A percentile compares a stretch with the other conserved stretches of the same genome.
These are phyloP conservation scores for Drosophila simulans DNA, from an alignment of 1,140 invertebrate species.

Conservation along the genomic window DNA sequence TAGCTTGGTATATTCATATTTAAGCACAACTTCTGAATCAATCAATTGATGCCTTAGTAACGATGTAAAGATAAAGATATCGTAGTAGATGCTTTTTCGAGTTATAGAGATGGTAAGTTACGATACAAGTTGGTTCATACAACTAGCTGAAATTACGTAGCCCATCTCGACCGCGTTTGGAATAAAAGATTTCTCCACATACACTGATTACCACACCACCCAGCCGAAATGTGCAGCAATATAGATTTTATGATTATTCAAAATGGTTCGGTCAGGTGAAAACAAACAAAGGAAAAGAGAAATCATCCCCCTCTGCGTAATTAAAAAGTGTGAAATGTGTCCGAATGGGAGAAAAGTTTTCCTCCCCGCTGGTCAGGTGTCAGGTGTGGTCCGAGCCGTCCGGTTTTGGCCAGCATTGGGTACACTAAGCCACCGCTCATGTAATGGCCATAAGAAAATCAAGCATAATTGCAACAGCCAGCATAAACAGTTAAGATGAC, in stretches of 20 bases:
- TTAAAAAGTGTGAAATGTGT: conserved; percentile 53
- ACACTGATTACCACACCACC: conserved; percentile 30
- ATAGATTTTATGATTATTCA: conserved; percentile 56
- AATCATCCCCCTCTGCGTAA: conserved; percentile 36
- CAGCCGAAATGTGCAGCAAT: conserved; percentile 21
- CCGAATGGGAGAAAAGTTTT: conserved; percentile 17
- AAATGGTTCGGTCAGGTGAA: conserved; percentile 30
- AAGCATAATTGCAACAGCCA: conserved; percentile 45
- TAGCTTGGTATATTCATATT: too few species aligned
- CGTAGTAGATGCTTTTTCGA: too few species aligned
- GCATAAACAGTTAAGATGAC: conserved; percentile 38
- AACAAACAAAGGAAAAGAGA: conserved; percentile 39
- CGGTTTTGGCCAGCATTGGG: conserved; percentile 13
- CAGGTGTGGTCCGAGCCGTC: conserved; percentile 26
- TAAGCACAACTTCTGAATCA: too few species aligned
- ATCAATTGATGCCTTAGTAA: too few species aligned
- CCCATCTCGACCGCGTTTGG: background rate
- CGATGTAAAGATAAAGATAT: too few species aligned
- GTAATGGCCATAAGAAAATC: conserved; percentile 38
- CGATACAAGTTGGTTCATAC: too few species aligned
- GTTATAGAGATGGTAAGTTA: too few species aligned
- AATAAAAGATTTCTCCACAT: conserved; percentile 20
- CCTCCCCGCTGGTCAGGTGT: conserved; percentile 16
- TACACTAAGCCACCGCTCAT: conserved; percentile 24
- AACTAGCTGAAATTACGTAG: too few species aligned